Evolutionary conservation across 2,113 vertebrate genomes (phyloP).

Genomic region (Myiozetetes cayanensis): DNA sequence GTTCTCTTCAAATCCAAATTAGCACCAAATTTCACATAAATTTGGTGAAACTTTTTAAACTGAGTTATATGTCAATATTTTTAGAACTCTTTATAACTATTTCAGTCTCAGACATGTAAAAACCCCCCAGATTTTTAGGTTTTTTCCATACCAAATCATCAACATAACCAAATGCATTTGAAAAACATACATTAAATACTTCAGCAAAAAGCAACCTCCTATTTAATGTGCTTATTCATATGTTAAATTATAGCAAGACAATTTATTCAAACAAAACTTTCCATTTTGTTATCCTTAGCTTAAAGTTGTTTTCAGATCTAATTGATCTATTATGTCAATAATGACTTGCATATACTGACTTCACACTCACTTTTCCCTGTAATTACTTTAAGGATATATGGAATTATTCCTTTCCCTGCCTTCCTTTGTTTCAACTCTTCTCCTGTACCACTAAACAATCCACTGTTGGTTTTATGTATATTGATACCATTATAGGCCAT

Average conservation of each 20-base stretch:
- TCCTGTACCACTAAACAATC: neutral
- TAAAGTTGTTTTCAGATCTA: neutral
- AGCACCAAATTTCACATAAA: constrained; percentile 54
- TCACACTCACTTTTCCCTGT: neutral
- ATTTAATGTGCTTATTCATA: neutral
- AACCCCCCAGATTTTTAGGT: neutral
- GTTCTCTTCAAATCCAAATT: constrained; percentile 68
- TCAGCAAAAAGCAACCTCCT: neutral
- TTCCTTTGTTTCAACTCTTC: neutral
- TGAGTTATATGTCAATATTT: neutral
- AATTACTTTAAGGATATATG: neutral
- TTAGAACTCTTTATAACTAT: neutral
- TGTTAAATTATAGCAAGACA: neutral
- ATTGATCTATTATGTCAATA: neutral
- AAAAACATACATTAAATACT: neutral
- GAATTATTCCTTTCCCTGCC: neutral
- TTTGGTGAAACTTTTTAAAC: neutral
- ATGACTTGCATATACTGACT: neutral
- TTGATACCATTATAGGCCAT: neutral
- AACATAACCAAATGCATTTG: neutral
- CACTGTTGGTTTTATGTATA: rapidly evolving
- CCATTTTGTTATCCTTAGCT: neutral
- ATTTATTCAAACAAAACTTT: neutral
- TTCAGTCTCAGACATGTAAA: neutral
- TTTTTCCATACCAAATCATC: neutral